Percentiles rank a stretch among this genome's conserved stretches.
Evolutionary conservation across 1,140 invertebrate genomes (phyloP).

Genomic region (Euura lappo): DNA sequence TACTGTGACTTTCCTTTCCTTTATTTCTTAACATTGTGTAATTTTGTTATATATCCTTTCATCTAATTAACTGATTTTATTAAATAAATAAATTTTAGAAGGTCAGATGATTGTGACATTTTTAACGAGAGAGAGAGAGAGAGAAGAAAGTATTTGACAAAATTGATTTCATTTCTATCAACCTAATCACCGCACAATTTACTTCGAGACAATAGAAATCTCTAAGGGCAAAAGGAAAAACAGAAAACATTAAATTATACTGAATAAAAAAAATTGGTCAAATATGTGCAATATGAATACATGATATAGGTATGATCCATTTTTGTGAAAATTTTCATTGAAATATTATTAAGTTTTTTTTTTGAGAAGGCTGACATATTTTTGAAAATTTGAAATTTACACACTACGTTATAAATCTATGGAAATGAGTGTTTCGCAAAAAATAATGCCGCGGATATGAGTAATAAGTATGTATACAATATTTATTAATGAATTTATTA

Average conservation of each 20-base stretch:
- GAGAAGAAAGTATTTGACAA: background rate
- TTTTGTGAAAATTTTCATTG: background rate
- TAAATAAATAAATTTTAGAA: conserved; percentile 31
- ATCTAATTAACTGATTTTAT: conserved; percentile 16
- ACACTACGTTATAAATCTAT: background rate
- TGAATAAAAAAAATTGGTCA: background rate
- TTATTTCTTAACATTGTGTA: conserved; percentile 30
- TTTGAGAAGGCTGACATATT: too few species aligned
- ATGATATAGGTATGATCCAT: background rate
- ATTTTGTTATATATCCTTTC: conserved; percentile 20
- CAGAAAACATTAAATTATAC: too few species aligned
- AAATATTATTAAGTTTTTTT: too few species aligned
- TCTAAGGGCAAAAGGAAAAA: too few species aligned
- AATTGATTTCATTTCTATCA: conserved; percentile 2
- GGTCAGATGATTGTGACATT: conserved; percentile 46
- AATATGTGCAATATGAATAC: background rate
- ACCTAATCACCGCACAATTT: too few species aligned
- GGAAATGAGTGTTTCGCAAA: background rate
- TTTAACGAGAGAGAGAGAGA: conserved; percentile 15
- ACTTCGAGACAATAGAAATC: too few species aligned
- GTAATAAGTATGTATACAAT: conserved; percentile 3
- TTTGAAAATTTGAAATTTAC: too few species aligned
- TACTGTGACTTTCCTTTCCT: conserved; percentile 27
- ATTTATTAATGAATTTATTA: conserved; percentile 9
- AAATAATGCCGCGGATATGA: background rate